Evolutionary conservation across 2,797 vertebrate genomes (phyloP).

Genomic region (Phoeniculus purpureus): DNA sequence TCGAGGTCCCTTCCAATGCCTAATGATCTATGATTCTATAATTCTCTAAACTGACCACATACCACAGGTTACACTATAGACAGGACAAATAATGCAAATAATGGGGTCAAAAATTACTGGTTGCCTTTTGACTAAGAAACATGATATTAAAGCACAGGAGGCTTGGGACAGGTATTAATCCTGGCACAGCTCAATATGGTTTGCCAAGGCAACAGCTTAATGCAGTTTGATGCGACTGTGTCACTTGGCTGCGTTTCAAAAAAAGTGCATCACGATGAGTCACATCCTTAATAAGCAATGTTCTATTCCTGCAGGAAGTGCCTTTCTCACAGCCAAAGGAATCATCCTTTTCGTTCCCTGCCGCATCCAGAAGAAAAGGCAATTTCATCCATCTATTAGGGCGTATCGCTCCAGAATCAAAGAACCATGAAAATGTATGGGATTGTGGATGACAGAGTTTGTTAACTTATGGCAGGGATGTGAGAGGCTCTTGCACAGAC

Average conservation of each 20-base stretch:
- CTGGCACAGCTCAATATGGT: background rate
- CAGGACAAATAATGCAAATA: background rate
- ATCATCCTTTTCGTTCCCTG: conserved; percentile 2
- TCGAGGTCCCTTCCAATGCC: too few species aligned
- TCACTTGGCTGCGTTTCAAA: conserved; percentile 18
- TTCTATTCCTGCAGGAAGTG: conserved; percentile 51
- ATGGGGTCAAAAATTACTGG: background rate
- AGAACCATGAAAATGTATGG: background rate
- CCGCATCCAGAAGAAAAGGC: conserved; percentile 1
- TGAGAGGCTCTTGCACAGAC: background rate
- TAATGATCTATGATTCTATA: too few species aligned
- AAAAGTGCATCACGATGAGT: conserved; percentile 42
- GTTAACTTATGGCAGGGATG: background rate
- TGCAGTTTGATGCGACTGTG: conserved; percentile 6
- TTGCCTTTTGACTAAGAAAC: background rate
- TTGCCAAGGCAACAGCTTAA: conserved; percentile 65
- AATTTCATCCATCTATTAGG: background rate
- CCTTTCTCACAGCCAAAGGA: conserved; percentile 36
- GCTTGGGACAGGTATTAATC: conserved; percentile 26
- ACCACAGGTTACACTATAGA: background rate
- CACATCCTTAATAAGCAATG: conserved; percentile 51
- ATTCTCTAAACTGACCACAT: background rate
- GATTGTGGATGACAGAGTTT: background rate
- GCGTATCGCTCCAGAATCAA: background rate
- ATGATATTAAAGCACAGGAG: background rate